Percentiles rank a stretch among this genome's conserved stretches.
Evolutionary conservation across 2,797 vertebrate species (phyloP).

Genomic region (Lateolabrax maculatus): DNA sequence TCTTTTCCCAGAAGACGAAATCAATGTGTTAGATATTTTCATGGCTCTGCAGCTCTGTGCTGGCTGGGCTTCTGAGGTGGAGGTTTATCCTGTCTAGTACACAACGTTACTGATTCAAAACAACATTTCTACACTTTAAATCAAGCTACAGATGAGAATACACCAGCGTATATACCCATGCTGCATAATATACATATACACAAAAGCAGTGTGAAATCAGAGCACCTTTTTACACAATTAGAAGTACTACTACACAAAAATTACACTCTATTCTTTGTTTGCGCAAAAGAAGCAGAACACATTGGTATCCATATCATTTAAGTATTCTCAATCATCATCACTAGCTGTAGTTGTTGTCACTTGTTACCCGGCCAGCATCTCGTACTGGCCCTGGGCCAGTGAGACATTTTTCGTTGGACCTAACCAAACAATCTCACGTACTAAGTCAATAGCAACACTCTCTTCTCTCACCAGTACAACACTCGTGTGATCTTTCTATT

Average conservation of each 20-base stretch:
- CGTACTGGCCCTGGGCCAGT: constrained; percentile 2
- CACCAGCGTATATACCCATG: background rate
- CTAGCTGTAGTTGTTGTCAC: background rate
- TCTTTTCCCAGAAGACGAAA: background rate
- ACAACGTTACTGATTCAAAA: background rate
- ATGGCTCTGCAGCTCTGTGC: constrained; percentile 19
- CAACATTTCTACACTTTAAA: background rate
- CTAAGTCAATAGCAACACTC: constrained; percentile 9
- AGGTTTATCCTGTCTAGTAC: background rate
- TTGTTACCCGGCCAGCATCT: background rate
- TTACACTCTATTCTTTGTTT: no score
- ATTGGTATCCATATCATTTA: background rate
- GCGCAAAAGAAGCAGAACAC: background rate
- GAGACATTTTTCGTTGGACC: no score
- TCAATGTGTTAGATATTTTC: constrained; percentile 21
- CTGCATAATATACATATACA: background rate
- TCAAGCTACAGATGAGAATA: background rate
- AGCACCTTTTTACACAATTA: background rate
- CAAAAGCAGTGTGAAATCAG: background rate
- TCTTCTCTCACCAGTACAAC: background rate
- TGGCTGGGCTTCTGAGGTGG: background rate
- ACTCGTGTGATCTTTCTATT: background rate
- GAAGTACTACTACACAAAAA: no score
- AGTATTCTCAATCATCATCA: no score
- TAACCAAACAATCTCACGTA: no score